Evolutionary conservation across 2,113 vertebrate species (phyloP), one percentile per base, ranked within the genome.

Genomic region (Sander lucioperca): DNA sequence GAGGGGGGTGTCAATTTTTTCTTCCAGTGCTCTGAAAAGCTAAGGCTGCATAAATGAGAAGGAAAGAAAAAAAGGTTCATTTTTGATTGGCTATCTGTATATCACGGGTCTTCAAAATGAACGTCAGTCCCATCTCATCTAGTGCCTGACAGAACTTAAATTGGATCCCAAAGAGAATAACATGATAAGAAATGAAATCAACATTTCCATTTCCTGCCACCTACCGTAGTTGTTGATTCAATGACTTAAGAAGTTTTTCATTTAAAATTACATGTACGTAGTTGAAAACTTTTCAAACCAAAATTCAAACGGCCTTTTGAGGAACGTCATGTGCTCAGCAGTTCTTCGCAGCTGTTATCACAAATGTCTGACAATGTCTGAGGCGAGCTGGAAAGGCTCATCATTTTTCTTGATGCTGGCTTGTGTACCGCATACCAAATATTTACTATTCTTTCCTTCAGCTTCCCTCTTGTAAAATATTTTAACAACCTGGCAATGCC

Each of bases 71-170:
- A 56, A 13, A 88, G 54, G 69, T 86, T 84, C 48, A 77, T 87
- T 74, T 90, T 78, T 86, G 87, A 90, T 89, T 89, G 90, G 86
- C 84, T 91, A 87, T 93, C 91, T 88, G 79, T 89, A 80, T 78
- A 83, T 88, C 75, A 74, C 30, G 6, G 50, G 53, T 84, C 79
- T 81, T 91, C 81, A 89, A 85, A 85, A 91, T 67, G 74, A 91
- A 89, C 48, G 70, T 88, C 84, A 88, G 83, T 90, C 90, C 88
- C 86, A 90, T 91, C 87, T 91, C 88, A 91, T 93, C 80, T 81
- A 54, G 66, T 86, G 74, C 83, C 80, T 90, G 87, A 92, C 92
- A 93, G 88, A 90, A 91, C 82, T 79, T 91, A 93, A 92, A 93
- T 92, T 94, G 74, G 83, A 87, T 91, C 65, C 79, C 78, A 87